Percentiles rank a stretch among this genome's conserved stretches.
Evolutionary conservation across 2,888 invertebrate genomes (phyloP).

Genomic region (Deroplatys truncata): DNA sequence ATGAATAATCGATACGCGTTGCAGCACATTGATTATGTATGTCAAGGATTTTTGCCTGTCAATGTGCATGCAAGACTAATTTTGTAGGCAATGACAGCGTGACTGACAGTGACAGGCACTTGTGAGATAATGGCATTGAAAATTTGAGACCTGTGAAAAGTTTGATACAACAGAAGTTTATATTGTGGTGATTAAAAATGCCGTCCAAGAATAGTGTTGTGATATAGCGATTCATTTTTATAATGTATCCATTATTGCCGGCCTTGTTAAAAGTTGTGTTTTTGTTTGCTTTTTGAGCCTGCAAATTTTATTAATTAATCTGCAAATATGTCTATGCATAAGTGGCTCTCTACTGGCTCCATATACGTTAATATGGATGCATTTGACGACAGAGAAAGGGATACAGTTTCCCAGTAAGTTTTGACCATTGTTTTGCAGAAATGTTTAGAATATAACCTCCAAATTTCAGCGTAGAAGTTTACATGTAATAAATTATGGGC

Average conservation of each 20-base stretch:
- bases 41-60: not conserved
- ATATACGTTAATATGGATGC: conserved; percentile 28
- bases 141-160: not conserved
- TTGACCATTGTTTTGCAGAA: not conserved
- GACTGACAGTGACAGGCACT: not conserved
- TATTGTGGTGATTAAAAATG: not conserved
- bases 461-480: no score
- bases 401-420: not conserved
- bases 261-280: not conserved
- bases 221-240: not conserved
- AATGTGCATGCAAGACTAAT: not conserved
- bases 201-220: not conserved
- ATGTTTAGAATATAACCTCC: not conserved
- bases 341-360: conserved; percentile 31
- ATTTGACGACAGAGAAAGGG: conserved; percentile 16
- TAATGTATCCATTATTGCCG: not conserved
- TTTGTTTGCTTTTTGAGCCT: not conserved
- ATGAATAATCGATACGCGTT: not conserved
- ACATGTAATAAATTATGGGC: no score
- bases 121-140: not conserved
- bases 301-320: not conserved
- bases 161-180: not conserved
- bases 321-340: conserved; percentile 23
- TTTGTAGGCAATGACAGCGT: not conserved
- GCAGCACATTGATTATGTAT: not conserved